Base-by-base conservation (phyloP, 1,140 invertebrate genomes). In the Theocolax elegans region DNA sequence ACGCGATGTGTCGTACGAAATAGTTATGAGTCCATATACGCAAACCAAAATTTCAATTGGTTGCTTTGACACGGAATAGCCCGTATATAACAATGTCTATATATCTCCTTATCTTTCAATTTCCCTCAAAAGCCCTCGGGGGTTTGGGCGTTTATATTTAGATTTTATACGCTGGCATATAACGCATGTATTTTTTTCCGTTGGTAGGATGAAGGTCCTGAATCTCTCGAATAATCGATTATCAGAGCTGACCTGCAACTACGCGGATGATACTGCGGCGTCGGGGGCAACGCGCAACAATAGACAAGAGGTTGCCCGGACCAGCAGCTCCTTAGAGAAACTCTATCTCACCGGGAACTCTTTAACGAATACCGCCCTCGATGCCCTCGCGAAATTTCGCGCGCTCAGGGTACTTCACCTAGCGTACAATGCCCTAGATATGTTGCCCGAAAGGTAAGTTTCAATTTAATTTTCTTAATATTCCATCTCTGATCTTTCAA, bases 221-320 rank as follows among this genome's bases (percentile, higher is more conserved):
- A 95, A 95, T 83, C 86, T 93, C 6, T 91, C 92, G 1, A 94
- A 94, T 78, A 95, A 95, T 81, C 88, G 91, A 71, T 75, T 94
- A 13, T 89, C 88, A 63, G 88, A 91, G 60, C 81, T 93, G 75
- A 91, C 92, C 4, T 88, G 89, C 44, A 86, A 88, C 67, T 85
- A 89, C 46, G 85, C 90, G 76, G 81, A 25, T 77, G 40, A 58
- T 8, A 19, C 40, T 0, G 83, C 31, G 80, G 73, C 48, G 79
- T 65, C 70, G 75, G 77, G 71, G 13, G 15, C 0, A n/a, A n/a
- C 0, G 1, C 48, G 67, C n/a, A 44, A 27, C 44, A 44, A 35
- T 21, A 40, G 38, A 44, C 38, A 70, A 48, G 42, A 64, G 17
- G 19, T 0, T 6, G 21, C 2, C 21, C 0, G n/a, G 19, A 21